Base-by-base conservation (phyloP, 2,888 invertebrate genomes). In the Uropetala carovei region DNA sequence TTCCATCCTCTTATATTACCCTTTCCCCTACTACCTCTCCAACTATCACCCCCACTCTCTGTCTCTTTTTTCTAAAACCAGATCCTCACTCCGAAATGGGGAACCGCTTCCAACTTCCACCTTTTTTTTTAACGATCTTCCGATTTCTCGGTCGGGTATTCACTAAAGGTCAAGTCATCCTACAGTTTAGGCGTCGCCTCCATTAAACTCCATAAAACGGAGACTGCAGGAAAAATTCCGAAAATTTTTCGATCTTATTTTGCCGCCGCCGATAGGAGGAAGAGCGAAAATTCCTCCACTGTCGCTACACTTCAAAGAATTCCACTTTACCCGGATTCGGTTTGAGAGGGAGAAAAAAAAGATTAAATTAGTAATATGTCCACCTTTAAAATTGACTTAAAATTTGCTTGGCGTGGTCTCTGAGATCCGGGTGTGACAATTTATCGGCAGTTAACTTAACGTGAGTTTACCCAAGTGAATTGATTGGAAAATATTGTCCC, bases 381-480 rank as follows among this genome's bases (percentile, higher is more conserved):
- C 13, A 27, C 27, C 75, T 75, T 27, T 75, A 27, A 75, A 75
- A 75, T 22, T 9, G 75, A 27, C 75, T 22, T 75, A 75, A 75
- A 75, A 75, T 75, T 27, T 27, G 9, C 75, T 43, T 43, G 43
- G 43, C 43, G 43, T 43, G 43, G 43, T 27, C 75, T 27, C 22
- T 27, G 75, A 75, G 75, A 75, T 75, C 75, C 75, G 75, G 75
- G 75, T 75, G 75, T 75, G 75, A 27, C 75, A 27, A 75, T 75
- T 75, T 75, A 75, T 75, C 10, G 75, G 75, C 27, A 22, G 75
- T 75, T 75, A 75, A 75, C 13, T 22, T 75, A 75, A 75, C 75
- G 22, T 27, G 75, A 75, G 75, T 27, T 7, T 75, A 27, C 14
- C 27, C 22, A 14, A 75, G 75, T 75, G 22, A 75, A 75, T 75